Evolutionary conservation across 2,797 vertebrate species (phyloP).

Genomic region (Gallirallus australis): DNA sequence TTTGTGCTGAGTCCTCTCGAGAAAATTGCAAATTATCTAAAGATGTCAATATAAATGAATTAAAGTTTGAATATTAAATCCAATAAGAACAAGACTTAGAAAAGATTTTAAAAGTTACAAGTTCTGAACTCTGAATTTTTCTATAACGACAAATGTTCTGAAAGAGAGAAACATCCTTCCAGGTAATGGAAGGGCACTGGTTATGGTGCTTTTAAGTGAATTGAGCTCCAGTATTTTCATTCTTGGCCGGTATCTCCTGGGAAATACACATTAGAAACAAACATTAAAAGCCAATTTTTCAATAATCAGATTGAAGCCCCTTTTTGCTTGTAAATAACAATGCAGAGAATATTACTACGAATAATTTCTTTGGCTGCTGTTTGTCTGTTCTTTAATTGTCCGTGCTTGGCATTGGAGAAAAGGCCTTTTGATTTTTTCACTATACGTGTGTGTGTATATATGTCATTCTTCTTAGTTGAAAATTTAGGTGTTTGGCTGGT

Average conservation of each 20-base stretch:
- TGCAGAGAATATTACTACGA: neutral
- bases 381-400: neutral
- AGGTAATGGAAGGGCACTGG: neutral
- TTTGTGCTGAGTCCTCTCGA: neutral
- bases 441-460: neutral
- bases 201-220: neutral
- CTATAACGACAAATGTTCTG: neutral
- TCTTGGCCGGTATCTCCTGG: neutral
- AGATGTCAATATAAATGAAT: neutral
- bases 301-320: neutral
- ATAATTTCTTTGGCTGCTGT: neutral
- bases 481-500: neutral
- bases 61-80: neutral
- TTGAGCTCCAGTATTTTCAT: neutral
- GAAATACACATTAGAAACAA: neutral
- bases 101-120: neutral
- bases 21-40: neutral
- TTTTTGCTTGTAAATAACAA: neutral
- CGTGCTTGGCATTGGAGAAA: neutral
- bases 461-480: neutral
- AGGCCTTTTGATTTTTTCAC: neutral
- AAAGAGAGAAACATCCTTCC: neutral
- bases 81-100: neutral
- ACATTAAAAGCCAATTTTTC: neutral
- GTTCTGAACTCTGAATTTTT: neutral